Percentiles rank a stretch among this genome's conserved stretches.
These are phyloP conservation scores for Litocranius walleri DNA, from an alignment of 2,113 vertebrate genomes.

Conservation along the genomic window DNA sequence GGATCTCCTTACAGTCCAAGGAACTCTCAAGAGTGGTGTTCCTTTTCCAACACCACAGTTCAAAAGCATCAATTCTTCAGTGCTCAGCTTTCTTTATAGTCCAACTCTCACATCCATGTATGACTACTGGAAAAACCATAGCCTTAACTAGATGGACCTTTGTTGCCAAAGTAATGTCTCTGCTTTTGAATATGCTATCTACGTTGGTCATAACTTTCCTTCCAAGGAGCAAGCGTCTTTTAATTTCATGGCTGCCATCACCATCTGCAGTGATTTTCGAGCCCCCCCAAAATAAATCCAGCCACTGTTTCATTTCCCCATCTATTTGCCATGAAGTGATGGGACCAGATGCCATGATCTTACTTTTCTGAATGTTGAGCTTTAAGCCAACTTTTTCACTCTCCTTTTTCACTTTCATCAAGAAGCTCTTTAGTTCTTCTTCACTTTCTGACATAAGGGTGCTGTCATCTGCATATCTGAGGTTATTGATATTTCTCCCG, in stretches of 20 bases:
- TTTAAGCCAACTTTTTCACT: neutral
- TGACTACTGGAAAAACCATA: neutral
- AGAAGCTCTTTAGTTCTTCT: neutral
- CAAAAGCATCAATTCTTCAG: neutral
- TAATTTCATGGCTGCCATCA: neutral
- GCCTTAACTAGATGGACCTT: neutral
- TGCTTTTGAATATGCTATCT: neutral
- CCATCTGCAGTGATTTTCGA: neutral
- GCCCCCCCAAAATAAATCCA: accelerated
- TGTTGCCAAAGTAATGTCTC: neutral
- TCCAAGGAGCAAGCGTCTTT: neutral
- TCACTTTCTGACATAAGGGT: neutral
- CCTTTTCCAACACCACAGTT: neutral
- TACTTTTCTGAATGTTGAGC: neutral
- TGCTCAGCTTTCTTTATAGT: neutral
- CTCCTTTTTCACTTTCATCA: neutral
- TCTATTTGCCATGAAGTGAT: neutral
- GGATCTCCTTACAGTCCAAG: neutral
- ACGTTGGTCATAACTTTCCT: neutral
- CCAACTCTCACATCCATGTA: neutral
- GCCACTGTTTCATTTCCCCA: neutral
- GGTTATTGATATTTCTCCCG: neutral
- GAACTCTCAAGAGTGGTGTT: neutral
- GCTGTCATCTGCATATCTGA: neutral
- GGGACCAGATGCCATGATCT: neutral